phyloP scores from a whole-genome alignment of 2,797 vertebrate species.

The Pipistrellus nathusii region DNA sequence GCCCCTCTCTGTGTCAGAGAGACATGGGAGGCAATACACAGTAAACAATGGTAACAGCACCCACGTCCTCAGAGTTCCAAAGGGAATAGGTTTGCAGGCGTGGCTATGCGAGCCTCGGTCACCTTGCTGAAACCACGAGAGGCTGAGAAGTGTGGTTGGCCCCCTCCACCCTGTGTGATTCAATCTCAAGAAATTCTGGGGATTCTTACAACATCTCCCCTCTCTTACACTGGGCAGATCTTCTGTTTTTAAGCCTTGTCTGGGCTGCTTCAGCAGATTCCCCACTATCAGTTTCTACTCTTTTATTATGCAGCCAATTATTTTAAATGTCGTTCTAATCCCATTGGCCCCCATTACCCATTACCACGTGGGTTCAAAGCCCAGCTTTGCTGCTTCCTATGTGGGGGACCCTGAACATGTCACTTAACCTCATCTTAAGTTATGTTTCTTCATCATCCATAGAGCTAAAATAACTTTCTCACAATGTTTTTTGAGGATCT shows the following conservation, averaged over 20 bases:
- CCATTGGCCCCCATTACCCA: not conserved
- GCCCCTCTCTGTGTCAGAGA: not conserved
- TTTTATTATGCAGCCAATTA: not conserved
- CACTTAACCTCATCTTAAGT: not conserved
- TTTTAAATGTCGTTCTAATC: not conserved
- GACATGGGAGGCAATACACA: not conserved
- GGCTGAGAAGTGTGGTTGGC: not conserved
- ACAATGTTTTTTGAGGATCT: not conserved
- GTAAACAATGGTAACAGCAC: not conserved
- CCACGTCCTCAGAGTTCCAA: not conserved
- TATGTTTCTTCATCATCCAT: not conserved
- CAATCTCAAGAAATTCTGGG: not conserved
- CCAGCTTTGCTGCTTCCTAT: not conserved
- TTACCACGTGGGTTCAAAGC: not conserved
- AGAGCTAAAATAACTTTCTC: not conserved
- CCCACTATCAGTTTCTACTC: not conserved
- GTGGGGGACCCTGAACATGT: not conserved
- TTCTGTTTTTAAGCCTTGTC: not conserved
- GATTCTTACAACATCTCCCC: not conserved
- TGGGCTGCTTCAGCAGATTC: accelerated
- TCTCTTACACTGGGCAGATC: not conserved
- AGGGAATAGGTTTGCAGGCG: not conserved
- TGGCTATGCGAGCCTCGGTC: accelerated
- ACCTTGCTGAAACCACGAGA: not conserved
- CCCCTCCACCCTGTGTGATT: too few relatives aligned